Evolutionary conservation across 1,140 invertebrate genomes (phyloP).

Genomic region (Heliconius eleuchia): DNA sequence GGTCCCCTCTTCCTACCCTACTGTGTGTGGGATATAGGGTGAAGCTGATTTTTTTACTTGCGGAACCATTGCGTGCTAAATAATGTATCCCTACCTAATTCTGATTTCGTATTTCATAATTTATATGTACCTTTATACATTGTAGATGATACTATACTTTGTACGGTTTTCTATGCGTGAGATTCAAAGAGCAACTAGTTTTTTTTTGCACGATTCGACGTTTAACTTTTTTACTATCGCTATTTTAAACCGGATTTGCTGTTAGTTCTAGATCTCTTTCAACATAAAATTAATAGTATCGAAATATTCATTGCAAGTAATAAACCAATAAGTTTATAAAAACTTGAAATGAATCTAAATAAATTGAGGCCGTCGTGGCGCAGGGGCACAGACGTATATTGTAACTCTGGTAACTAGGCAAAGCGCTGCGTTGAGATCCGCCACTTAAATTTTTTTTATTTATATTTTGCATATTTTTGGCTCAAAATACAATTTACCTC

Average conservation of each 20-base stretch:
- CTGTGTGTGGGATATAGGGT: too few relatives aligned
- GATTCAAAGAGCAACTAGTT: conserved; percentile 5
- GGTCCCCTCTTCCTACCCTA: too few relatives aligned
- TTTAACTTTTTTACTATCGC: not conserved
- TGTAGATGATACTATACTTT: not conserved
- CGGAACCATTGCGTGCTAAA: too few relatives aligned
- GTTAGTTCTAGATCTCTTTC: not conserved
- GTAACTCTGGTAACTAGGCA: too few relatives aligned
- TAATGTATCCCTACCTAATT: not conserved
- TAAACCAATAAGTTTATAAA: not conserved
- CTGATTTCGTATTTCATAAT: not conserved
- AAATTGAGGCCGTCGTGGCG: too few relatives aligned
- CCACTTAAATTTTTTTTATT: too few relatives aligned
- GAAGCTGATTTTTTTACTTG: too few relatives aligned
- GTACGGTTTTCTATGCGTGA: not conserved
- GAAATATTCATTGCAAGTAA: conserved; percentile 3
- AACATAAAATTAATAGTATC: not conserved
- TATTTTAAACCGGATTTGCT: conserved; percentile 1
- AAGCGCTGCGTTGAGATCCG: too few relatives aligned
- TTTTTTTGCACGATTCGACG: not conserved
- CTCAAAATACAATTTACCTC: too few relatives aligned
- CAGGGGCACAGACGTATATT: too few relatives aligned
- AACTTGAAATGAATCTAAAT: not conserved
- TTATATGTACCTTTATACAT: not conserved
- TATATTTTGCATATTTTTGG: too few relatives aligned